Evolutionary conservation across 2,797 vertebrate species (phyloP), one percentile per base, ranked within the genome.

Genomic region (Orientallactaga sibirica): DNA sequence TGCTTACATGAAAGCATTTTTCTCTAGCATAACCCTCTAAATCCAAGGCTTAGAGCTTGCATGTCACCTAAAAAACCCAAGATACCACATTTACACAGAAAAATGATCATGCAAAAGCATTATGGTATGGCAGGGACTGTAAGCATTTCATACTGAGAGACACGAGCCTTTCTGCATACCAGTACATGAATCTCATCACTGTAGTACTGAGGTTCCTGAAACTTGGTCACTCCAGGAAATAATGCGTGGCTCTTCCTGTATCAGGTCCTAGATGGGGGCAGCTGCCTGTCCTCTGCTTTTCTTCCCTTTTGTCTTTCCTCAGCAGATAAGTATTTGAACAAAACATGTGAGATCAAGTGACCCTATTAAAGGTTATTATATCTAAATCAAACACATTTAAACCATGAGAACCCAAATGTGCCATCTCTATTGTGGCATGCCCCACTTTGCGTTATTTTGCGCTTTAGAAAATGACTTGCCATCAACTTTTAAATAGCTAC

Each of bases 401-500:
- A 33, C 43, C 18, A 11, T 70, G 3, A 85, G 78, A 91, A 48
- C 19, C 52, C 75, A 92, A 15, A 70, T 77, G 11, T 89, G 19
- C 66, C 22, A 14, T 77, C 16, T 91, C 33, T 91, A 27, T 81
- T 77, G 41, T 76, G 78, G 33, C 61, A 64, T 90, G 29, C 25
- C n/a, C n/a, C 61, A 89, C 6, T 92, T 93, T 75, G 52, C 74
- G 77, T 96, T 52, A 86, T 83, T 84, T 93, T 94, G 55, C 48
- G 88, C 67, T 84, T 95, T 64, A 88, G 84, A 95, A 93, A 96
- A 86, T 85, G 76, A 86, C 61, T 92, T 95, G 68, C 68, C n/a
- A 62, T 88, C 62, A 86, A 29, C 18, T 89, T 94, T 92, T 73
- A 90, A 92, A 79, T 90, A 93, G 79, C 78, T 88, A 67, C 48